Base-by-base conservation (phyloP, 2,113 vertebrate species). In the Larimichthys polyactis region DNA sequence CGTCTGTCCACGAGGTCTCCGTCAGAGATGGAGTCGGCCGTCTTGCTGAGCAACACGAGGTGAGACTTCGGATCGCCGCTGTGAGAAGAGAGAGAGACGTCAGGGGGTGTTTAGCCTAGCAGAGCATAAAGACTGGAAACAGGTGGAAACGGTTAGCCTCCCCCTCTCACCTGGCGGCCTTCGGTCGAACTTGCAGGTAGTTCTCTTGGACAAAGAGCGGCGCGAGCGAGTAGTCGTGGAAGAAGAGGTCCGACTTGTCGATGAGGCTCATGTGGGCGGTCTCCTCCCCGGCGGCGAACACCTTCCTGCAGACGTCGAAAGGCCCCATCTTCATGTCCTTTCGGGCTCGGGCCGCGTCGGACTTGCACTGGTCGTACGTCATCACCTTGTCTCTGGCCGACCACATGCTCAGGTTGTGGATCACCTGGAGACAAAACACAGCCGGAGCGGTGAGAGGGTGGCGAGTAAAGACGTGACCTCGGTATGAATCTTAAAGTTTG, bases 161-260 rank as follows among this genome's bases (percentile, higher is more conserved):
- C 43, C 5, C 16, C 11, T 44, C 96, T 96, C 91, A 99, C 98
- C 96, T 93, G 6, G 98, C 97, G 22, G 98, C 97, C 0, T 94
- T 89, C 0, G 98, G 98, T 70, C 96, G 97, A 43, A 99, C 97
- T 0, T 99, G 95, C 11, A 96, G 40, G 16, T 99, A 99, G 93
- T 99, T 99, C 90, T 99, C 98, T 72, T 99, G 98, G 29, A 99
- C 96, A 83, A 99, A 99, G n/a, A 99, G 97, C 12, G 98, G 98
- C 5, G 96, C 97, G 19, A 99, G 87, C 0, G 97, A 99, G 89
- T 99, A 99, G 90, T 99, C 98, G 16, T 99, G 96, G 90, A 99
- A 99, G 93, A 99, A 99, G 24, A 99, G 97, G 85, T 99, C 98
- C 0, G 95, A 96, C 86, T 99, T 99, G 92, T 99, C 98, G 29